Evolutionary conservation across 2,797 vertebrate species (phyloP), one percentile per base, ranked within the genome.

Genomic region (Etheostoma perlongum): DNA sequence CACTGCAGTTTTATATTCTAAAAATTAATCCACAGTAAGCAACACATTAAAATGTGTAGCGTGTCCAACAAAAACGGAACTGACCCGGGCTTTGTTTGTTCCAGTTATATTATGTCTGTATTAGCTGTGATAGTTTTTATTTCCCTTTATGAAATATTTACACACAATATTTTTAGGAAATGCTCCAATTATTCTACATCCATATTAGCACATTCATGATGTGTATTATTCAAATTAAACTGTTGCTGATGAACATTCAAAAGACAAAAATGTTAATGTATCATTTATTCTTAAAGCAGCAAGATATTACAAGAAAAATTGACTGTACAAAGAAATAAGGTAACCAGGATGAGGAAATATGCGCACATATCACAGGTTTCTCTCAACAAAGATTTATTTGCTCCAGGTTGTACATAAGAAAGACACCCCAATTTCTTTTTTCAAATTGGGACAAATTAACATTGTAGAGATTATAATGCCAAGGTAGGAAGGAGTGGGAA

Each of bases 251-350:
- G 9, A 62, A 67, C 5, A 64, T 13, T 40, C 12, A 30, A 47
- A 52, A 82, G 65, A 74, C 72, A 72, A 68, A 52, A 79, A 89
- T 78, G 82, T 11, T 40, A 40, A 88, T 91, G 88, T 53, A 91
- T 91, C 3, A 71, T 94, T 93, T 94, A 93, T 93, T 94, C 33
- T 84, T 90, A 91, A 92, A 92, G 88, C 90, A 90, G 87, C 77
- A 77, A 90, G 76, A 92, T 93, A 89, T 90, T 90, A 90, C 89
- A 93, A 91, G 91, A 82, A 66, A 81, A 88, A 79, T 76, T 3
- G 59, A 81, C 85, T 90, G 87, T 91, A 93, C 90, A 92, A 79
- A 66, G 1, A 85, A 79, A 79, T 64, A 70, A 71, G 40, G 61
- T 84, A 69, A 76, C 18, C 13, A 48, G 65, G 82, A 90, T 61